Conservation (phyloP, 2,797 vertebrate species). For the Microcaecilia unicolor region DNA sequence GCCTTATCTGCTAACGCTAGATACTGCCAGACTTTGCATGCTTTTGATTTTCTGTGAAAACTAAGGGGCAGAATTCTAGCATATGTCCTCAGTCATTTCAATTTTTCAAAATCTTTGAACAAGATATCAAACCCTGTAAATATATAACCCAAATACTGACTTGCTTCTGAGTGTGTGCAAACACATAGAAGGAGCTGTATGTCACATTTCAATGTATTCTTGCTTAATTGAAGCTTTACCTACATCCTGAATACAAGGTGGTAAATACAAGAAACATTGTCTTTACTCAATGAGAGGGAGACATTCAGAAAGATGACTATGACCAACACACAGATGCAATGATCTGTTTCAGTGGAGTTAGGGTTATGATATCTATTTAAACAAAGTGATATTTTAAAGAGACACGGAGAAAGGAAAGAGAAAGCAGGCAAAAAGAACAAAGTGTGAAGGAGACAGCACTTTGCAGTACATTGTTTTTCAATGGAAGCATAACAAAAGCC, state of each 20-base stretch:
- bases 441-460: no score
- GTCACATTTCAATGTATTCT: conserved; percentile 46
- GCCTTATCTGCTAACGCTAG: conserved; percentile 54
- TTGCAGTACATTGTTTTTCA: no score
- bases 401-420: no score
- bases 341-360: no score
- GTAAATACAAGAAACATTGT: conserved; percentile 23
- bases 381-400: no score
- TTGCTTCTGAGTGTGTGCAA: conserved; percentile 57
- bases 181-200: conserved; percentile 56
- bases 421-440: no score
- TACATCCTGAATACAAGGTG: conserved; percentile 47
- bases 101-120: conserved; percentile 62
- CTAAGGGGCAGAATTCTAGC: conserved; percentile 66
- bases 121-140: conserved; percentile 63
- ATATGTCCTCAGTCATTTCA: conserved; percentile 61
- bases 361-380: no score
- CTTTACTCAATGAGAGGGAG: conserved; percentile 50
- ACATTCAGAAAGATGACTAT: conserved; percentile 27
- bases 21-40: conserved; percentile 67
- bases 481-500: no score
- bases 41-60: conserved; percentile 67
- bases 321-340: no score
- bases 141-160: conserved; percentile 59
- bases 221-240: conserved; percentile 59